phyloP scores from a whole-genome alignment of 2,888 invertebrate genomes.

The Zygothrica quintamaculata region DNA sequence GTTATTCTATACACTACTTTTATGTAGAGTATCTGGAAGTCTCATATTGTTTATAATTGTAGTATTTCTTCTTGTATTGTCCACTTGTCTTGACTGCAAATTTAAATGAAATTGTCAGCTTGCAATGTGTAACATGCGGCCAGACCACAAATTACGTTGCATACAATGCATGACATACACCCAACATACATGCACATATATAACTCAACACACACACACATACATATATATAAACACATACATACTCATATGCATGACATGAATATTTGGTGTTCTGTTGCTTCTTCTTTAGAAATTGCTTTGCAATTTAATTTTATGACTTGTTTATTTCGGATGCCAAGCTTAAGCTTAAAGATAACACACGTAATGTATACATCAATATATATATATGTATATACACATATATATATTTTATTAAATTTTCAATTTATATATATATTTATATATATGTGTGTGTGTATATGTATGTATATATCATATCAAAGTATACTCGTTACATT shows the following conservation, averaged over 20 bases:
- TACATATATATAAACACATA: constrained; percentile 43
- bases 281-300: constrained; percentile 45
- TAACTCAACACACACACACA: constrained; percentile 29
- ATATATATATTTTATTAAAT: constrained; percentile 19
- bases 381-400: constrained; percentile 18
- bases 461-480: neutral
- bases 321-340: constrained; percentile 58
- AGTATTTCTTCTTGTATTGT: constrained; percentile 18
- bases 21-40: constrained; percentile 17
- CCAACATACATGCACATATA: constrained; percentile 22
- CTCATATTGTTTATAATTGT: neutral
- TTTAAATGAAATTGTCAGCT: constrained; percentile 81
- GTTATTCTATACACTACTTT: too few relatives aligned
- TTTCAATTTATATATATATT: constrained; percentile 29
- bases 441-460: constrained; percentile 4
- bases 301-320: constrained; percentile 67
- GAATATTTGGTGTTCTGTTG: constrained; percentile 47
- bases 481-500: constrained; percentile 1
- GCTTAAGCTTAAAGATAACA: constrained; percentile 32
- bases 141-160: constrained; percentile 75
- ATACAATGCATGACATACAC: constrained; percentile 63
- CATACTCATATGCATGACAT: constrained; percentile 51
- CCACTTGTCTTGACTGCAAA: constrained; percentile 66
- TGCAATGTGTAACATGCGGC: constrained; percentile 78
- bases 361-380: neutral